Evolutionary conservation across 2,888 invertebrate species (phyloP), one percentile per base, ranked within the genome.

Genomic region (Lepetodrilus schrolli): DNA sequence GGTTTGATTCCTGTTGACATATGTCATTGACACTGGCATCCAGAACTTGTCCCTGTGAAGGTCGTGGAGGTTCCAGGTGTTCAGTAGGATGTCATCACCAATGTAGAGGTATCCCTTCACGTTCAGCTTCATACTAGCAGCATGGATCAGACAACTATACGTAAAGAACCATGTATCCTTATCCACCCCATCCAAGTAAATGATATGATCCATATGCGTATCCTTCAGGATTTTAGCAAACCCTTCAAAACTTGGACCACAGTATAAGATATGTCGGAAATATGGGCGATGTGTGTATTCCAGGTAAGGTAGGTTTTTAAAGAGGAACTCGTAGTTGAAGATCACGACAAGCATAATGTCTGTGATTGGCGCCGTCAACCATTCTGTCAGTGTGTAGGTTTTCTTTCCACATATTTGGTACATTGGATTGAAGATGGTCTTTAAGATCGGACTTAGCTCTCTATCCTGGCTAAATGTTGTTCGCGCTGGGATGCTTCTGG

Each of bases 251-350:
- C 43, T 51, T 13, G 70, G 70, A 0, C 70, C 70, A 37, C 70
- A 70, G 37, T 51, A 70, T 17, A 70, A 10, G 26, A 70, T 51
- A 37, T 70, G 70, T 51, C 38, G 30, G 38, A 70, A 70, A 51
- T 51, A 70, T 20, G 17, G 17, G 38, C 70, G 20, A 26, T 70
- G 70, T 13, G 30, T 36, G 17, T 51, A 51, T 26, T 70, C 70
- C n/a, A 68, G 26, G 21, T 68, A 47, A 1, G 68, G 43, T n/a
- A 68, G 26, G 30, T 47, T 68, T 47, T 68, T 26, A 43, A 21
- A 23, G 4, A 68, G 47, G 13, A 68, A 68, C 8, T 68, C 47
- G 26, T 68, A 68, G 21, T 68, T 68, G 23, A 68, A 47, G 21
- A 68, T 47, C 10, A 68, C 68, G 1, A 68, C 26, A n/a, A 68